Evolutionary conservation across 2,888 invertebrate species (phyloP), one percentile per base, ranked within the genome.

Genomic region (Dasypogon diadema): DNA sequence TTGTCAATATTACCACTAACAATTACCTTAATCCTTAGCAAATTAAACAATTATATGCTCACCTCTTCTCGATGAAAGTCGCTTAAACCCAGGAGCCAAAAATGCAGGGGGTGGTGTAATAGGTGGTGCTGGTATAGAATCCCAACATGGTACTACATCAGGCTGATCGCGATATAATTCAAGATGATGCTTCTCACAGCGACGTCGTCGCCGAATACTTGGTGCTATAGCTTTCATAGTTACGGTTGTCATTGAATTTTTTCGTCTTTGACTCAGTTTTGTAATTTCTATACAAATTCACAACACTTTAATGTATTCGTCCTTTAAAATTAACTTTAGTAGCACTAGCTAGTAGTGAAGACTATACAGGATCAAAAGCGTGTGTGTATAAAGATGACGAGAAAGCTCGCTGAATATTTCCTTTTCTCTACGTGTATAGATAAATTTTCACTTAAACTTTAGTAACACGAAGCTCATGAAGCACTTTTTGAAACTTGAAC

Each of bases 91-190:
- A 22, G 89, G 89, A 2, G 90, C 89, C 70, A 90, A 85, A 81
- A 91, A 91, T 75, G 90, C 91, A 6, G 91, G 91, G 14, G 91
- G 92, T 24, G 91, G 91, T 30, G 91, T 91, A 79, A 91, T 91
- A 26, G 91, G 91, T 26, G 89, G 88, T 78, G 88, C 90, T 68
- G 87, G 86, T 72, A 85, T 79, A 4, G 86, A 84, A 80, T 89
- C 89, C 89, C 89, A 90, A 79, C 85, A 86, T 37, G 89, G 88
- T 74, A 89, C 88, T 68, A 88, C 88, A 80, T 89, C 89, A 63
- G 89, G 88, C 74, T 86, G 85, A 80, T 87, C 87, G 63, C 84
- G 84, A 77, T 84, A 85, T 76, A 89, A 83, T 77, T 87, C 87
- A 78, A 87, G 83, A 79, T 88, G 87, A 83, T 90, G 90, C 82